Percentiles rank a stretch among this genome's conserved stretches.
Evolutionary conservation across 2,888 invertebrate genomes (phyloP).

Genomic region (Chrysodeixis includens): DNA sequence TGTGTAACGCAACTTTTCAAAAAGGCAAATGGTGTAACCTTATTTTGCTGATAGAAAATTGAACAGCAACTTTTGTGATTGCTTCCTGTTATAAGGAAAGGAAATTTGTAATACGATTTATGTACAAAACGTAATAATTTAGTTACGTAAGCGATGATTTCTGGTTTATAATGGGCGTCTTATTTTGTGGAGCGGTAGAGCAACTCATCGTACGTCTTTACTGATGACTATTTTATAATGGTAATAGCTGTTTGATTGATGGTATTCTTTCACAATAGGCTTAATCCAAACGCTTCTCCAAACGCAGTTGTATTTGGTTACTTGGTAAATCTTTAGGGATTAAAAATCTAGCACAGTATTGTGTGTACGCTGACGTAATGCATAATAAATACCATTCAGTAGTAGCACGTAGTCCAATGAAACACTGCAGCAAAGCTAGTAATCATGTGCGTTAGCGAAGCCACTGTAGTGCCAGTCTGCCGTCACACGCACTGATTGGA

Average conservation of each 20-base stretch:
- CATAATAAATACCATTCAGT: constrained; percentile 48
- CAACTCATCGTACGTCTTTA: constrained; percentile 44
- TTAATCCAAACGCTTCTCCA: constrained; percentile 31
- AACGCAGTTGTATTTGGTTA: constrained; percentile 42
- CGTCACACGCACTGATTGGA: constrained; percentile 67
- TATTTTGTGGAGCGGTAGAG: constrained; percentile 31
- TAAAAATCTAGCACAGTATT: constrained; percentile 44
- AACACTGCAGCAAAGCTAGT: constrained; percentile 43
- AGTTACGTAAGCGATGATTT: constrained; percentile 47
- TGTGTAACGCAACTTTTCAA: constrained; percentile 52
- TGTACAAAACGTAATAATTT: constrained; percentile 38
- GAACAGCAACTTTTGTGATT: constrained; percentile 40
- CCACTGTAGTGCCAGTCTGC: constrained; percentile 62
- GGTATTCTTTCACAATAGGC: constrained; percentile 57
- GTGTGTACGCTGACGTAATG: constrained; percentile 25
- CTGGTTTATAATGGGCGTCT: constrained; percentile 43
- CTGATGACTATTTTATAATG: constrained; percentile 57
- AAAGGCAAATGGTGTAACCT: constrained; percentile 51
- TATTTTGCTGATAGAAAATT: constrained; percentile 49
- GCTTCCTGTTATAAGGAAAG: constrained; percentile 33
- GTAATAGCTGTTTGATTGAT: constrained; percentile 52
- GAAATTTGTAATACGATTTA: constrained; percentile 40
- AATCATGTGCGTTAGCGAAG: constrained; percentile 68
- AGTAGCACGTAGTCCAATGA: constrained; percentile 38
- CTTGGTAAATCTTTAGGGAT: constrained; percentile 38